Percentiles rank a stretch among this genome's conserved stretches.
phyloP scores from a whole-genome alignment of 2,797 vertebrate genomes.

The Trematomus bernacchii region DNA sequence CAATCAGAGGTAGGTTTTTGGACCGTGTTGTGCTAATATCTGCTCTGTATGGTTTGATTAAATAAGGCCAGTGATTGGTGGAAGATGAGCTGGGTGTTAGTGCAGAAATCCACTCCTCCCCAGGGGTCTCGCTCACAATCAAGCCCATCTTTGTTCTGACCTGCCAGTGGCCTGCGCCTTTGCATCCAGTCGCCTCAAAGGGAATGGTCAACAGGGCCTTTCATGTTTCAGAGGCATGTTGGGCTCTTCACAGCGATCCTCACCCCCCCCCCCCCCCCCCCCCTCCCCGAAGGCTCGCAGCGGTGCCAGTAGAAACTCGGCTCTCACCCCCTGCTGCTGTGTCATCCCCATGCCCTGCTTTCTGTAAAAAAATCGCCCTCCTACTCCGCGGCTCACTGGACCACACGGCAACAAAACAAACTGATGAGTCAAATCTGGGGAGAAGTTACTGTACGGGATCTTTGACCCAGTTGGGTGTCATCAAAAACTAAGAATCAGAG shows the following conservation, averaged over 20 bases:
- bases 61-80: slow-evolving; percentile 57
- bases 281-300: slow-evolving; percentile 60
- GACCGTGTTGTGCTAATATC: slow-evolving; percentile 56
- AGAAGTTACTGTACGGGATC: not conserved
- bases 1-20: slow-evolving; percentile 44
- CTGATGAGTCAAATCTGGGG: slow-evolving; percentile 73
- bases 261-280: slow-evolving; percentile 37
- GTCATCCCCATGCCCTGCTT: slow-evolving; percentile 70
- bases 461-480: slow-evolving; percentile 41
- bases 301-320: slow-evolving; percentile 74
- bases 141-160: slow-evolving; percentile 81
- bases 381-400: slow-evolving; percentile 51
- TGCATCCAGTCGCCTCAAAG: slow-evolving; percentile 83
- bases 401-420: slow-evolving; percentile 66
- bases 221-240: slow-evolving; percentile 75
- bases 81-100: slow-evolving; percentile 56
- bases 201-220: slow-evolving; percentile 85
- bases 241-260: slow-evolving; percentile 53
- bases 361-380: slow-evolving; percentile 40
- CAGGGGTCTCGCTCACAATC: slow-evolving; percentile 67
- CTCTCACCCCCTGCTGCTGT: slow-evolving; percentile 74
- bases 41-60: slow-evolving; percentile 66
- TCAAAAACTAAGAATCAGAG: not conserved
- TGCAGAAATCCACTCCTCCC: slow-evolving; percentile 39
- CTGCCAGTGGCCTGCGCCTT: slow-evolving; percentile 75